Base-by-base conservation (phyloP, 1,140 invertebrate genomes). In the Centruroides vittatus region DNA sequence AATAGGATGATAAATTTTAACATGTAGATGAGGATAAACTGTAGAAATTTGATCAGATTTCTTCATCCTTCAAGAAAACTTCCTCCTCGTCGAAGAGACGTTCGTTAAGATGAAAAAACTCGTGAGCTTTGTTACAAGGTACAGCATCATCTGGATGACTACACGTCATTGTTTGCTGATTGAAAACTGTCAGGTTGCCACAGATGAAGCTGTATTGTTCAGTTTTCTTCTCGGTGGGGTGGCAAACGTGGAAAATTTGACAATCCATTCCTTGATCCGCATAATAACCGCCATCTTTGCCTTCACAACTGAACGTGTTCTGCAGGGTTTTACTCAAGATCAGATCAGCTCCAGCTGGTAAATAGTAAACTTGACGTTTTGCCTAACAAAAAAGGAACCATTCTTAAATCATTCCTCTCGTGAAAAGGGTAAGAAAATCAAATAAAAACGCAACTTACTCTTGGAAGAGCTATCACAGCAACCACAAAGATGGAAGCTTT, bases 201-300 rank as follows among this genome's bases (percentile, higher is more conserved):
- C 65, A 66, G 12, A 66, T 7, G 56, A 65, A 65, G 52, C 64
- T 68, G 58, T 53, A 72, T 35, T 69, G 67, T 13, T 41, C 35
- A 12, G 54, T 55, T 36, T 41, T 53, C 12, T 12, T 80, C 52
- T 79, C 78, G 1, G 84, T 78, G 0, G 87, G 86, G 48, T 88
- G 70, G 66, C 88, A 91, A 3, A 90, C 83, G 70, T 91, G 88
- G 74, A 91, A 91, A 61, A 91, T 75, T 71, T 89, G 86, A 69
- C 88, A 91, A 4, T 87, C 86, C 70, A 90, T 90, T 67, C 87
- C 86, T 9, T 88, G 80, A 67, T 91, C 88, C 35, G 87, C 87
- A 70, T 89, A 89, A 59, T 73, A 73, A 3, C 72, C 72, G 59
- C 71, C 69, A 41, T 41, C 41, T 41, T 8, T 53, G 13, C 65